phyloP scores from a whole-genome alignment of 2,113 vertebrate species.

The Dicrurus megarhynchus region DNA sequence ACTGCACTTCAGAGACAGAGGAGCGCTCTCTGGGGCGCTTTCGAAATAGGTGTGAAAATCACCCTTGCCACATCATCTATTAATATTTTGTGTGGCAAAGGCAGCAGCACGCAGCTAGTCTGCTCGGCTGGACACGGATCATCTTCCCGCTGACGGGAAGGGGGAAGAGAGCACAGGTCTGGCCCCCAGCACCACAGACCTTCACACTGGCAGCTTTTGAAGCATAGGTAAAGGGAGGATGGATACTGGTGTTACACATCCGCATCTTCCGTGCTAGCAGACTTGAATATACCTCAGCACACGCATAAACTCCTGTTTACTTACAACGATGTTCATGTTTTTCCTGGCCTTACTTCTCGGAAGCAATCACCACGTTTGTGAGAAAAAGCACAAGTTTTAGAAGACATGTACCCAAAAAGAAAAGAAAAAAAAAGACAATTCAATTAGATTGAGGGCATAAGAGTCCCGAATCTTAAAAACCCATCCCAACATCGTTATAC shows the following conservation, averaged over 20 bases:
- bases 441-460: neutral
- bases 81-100: fast-evolving
- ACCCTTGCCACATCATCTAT: neutral
- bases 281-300: neutral
- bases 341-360: neutral
- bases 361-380: neutral
- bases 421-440: neutral
- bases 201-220: neutral
- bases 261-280: fast-evolving
- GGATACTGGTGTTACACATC: neutral
- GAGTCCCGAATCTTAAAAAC: neutral
- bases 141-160: fast-evolving
- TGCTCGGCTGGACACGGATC: fast-evolving
- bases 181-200: neutral
- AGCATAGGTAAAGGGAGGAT: neutral
- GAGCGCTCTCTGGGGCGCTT: fast-evolving
- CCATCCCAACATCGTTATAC: neutral
- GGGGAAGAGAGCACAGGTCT: neutral
- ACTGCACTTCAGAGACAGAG: neutral
- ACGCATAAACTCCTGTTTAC: neutral
- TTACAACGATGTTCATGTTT: neutral
- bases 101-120: neutral
- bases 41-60: neutral
- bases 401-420: neutral
- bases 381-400: neutral